Evolutionary conservation across 2,797 vertebrate species (phyloP), one percentile per base, ranked within the genome.

Genomic region (Micropoecilia bifurca): DNA sequence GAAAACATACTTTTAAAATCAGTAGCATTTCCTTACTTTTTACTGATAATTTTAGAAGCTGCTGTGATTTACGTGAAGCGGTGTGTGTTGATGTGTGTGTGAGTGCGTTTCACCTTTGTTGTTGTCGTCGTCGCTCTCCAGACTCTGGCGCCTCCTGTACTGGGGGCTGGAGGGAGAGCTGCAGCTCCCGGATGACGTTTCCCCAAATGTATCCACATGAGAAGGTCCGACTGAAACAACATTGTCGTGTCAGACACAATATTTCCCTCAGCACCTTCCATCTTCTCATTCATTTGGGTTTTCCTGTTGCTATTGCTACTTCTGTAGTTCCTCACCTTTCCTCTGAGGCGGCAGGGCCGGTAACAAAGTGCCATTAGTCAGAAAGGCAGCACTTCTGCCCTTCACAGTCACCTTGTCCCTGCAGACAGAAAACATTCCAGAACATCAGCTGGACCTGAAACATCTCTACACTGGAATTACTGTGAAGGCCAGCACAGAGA

Each of bases 151-250:
- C 79, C 96, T 96, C 85, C 96, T 94, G 79, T 96, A 97, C 25
- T 95, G 96, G 77, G 97, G 98, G 91, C 97, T 99, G 86, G 97
- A 97, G 25, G 98, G 97, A 83, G 97, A 98, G 94, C 98, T 99
- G 95, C 96, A 98, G 94, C 97, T 97, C 94, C 98, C 98, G 55
- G 98, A 98, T 13, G 98, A 99, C 0, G 97, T 98, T 89, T 98
- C 97, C 87, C 97, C 97, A 86, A 95, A 97, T 0, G 96, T 96
- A 80, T 98, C 97, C 12, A 94, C 96, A 87, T 96, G 96, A 83
- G 96, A 97, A 83, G 95, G 95, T 85, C 90, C 81, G 20, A 95
- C 93, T 92, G 89, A 53, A 88, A 82, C 61, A 76, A 78, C 73
- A 84, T 7, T 0, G 6, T 16, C 13, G 48, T 1, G 53, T 80